Evolutionary conservation across 2,113 vertebrate genomes (phyloP).

Genomic region (Morone chrysops): DNA sequence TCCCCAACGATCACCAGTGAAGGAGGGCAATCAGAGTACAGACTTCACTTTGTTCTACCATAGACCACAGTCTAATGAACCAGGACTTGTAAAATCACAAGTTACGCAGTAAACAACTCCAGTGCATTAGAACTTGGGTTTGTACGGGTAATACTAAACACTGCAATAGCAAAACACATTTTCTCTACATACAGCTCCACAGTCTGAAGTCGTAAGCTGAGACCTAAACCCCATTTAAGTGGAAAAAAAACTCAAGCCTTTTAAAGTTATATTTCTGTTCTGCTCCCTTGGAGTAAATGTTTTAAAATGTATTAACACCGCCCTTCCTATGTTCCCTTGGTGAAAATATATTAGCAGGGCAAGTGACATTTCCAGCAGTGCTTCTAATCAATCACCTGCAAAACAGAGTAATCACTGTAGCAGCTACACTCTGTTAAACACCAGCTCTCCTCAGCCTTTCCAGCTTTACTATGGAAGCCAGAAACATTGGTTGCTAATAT

Average conservation of each 20-base stretch:
- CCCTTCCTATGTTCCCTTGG: constrained; percentile 71
- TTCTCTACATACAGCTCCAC: background rate
- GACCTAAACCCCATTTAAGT: constrained; percentile 17
- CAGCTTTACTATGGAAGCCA: constrained; percentile 49
- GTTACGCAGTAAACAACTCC: constrained; percentile 32
- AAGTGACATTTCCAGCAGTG: constrained; percentile 81
- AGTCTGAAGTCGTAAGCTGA: constrained; percentile 8
- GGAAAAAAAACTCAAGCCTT: background rate
- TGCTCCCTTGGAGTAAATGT: constrained; percentile 54
- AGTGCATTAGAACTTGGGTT: constrained; percentile 35
- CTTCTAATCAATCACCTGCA: constrained; percentile 82
- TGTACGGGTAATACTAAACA: constrained; percentile 25
- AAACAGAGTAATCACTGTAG: constrained; percentile 82
- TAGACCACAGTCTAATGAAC: constrained; percentile 47
- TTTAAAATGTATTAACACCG: constrained; percentile 74
- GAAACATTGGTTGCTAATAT: constrained; percentile 64
- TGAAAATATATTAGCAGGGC: constrained; percentile 79
- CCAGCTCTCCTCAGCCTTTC: constrained; percentile 67
- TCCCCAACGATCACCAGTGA: constrained; percentile 64
- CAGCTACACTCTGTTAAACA: constrained; percentile 81
- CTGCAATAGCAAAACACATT: constrained; percentile 16
- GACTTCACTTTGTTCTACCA: constrained; percentile 61
- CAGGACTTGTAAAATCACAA: constrained; percentile 37
- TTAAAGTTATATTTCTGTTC: constrained; percentile 53
- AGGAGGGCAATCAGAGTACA: constrained; percentile 60